Percentiles rank a stretch among this genome's conserved stretches.
phyloP scores from a whole-genome alignment of 2,113 vertebrate genomes.

The Chaenogobius annularis region DNA sequence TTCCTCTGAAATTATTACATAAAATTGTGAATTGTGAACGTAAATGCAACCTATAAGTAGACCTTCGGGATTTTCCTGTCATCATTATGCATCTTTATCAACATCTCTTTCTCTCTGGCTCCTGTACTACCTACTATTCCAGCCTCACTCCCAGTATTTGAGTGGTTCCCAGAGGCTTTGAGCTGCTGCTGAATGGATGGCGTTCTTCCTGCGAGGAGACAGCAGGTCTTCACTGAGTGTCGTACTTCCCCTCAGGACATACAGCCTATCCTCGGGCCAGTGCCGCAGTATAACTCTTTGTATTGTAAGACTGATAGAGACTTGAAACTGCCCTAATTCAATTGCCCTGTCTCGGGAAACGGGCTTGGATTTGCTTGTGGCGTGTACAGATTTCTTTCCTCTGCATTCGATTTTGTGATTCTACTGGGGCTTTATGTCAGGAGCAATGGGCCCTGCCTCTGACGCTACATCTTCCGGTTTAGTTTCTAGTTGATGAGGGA shows the following conservation, averaged over 20 bases:
- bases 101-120: not conserved
- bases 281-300: constrained; percentile 22
- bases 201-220: constrained; percentile 16
- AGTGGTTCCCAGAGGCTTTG: constrained; percentile 28
- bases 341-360: not conserved
- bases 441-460: not conserved
- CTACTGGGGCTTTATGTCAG: not conserved
- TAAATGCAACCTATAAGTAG: not conserved
- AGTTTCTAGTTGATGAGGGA: not conserved
- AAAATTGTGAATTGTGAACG: too few species aligned
- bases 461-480: not conserved
- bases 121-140: constrained; percentile 4
- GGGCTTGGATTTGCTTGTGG: constrained; percentile 16
- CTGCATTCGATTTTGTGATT: not conserved
- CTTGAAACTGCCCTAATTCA: constrained; percentile 23
- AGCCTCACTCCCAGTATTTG: constrained; percentile 7
- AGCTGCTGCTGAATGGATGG: constrained; percentile 1
- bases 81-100: constrained; percentile 23
- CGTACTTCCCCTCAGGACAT: constrained; percentile 43
- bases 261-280: constrained; percentile 18
- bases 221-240: constrained; percentile 23
- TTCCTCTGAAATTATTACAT: too few species aligned
- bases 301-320: constrained; percentile 24
- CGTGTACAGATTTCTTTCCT: constrained; percentile 12
- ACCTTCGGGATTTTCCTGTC: constrained; percentile 59